Evolutionary conservation across 1,140 invertebrate genomes (phyloP), one percentile per base, ranked within the genome.

Genomic region (Drosophila malerkotliana): DNA sequence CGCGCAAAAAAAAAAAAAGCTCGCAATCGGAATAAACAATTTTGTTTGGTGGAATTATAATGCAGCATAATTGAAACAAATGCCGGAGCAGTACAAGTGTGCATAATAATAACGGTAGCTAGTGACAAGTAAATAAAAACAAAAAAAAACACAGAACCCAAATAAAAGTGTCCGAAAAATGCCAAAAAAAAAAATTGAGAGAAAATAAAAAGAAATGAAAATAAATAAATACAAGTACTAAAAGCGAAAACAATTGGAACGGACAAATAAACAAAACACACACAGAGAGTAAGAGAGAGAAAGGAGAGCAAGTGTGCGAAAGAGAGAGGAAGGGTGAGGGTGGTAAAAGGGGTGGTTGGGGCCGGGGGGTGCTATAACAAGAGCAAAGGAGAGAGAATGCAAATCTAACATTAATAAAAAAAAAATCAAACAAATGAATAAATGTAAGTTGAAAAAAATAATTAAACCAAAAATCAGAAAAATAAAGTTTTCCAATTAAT

Each of bases 181-280:
- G 1, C n/a, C 44, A 47, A 47, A 12, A 15, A 44, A 15, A 44
- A 44, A 44, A 44, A 44, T 3, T 3, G 34, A 37, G 9, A 14
- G 14, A 44, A 7, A 28, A 28, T 7, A 44, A 44, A 44, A 44
- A 18, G 15, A 44, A 44, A 18, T 15, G 28, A 9, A 30, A 6
- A 32, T 18, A 30, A 55, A 24, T 30, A 26, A 37, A 37, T 45
- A 66, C 79, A 75, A 63, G 39, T 6, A 15, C 14, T 14, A 76
- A 64, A 67, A 69, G 63, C 63, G 62, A 78, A 79, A 87, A 83
- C 84, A 88, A 87, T 76, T 88, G 79, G 49, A 87, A 88, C 47
- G 18, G 45, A 57, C 66, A 56, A 64, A 67, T 56, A 59, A 66
- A 67, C 37, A 58, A 74, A 52, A 63, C 48, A 55, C 34, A 39